Evolutionary conservation across 2,113 vertebrate genomes (phyloP), one percentile per base, ranked within the genome.

Genomic region (Crotalus viridis): DNA sequence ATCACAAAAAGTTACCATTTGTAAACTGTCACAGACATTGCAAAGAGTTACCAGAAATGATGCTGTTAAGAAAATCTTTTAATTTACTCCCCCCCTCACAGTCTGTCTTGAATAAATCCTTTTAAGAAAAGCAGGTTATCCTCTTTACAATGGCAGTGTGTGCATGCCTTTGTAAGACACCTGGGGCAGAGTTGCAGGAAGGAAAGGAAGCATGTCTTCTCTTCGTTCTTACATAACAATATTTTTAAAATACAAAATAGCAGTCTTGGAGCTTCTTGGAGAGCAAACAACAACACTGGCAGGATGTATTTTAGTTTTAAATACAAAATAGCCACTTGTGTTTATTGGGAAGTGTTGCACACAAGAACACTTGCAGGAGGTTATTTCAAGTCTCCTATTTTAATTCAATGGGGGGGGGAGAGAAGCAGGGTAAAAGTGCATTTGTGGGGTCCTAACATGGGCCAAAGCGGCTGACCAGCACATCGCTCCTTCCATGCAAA

Each of bases 181-280:
- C 0, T 5, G 6, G 13, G 69, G 5, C 5, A 17, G 15, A 33
- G 2, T 6, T 39, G 15, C n/a, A 33, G 13, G 17, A 13, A 8
- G n/a, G n/a, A 17, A 2, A 74, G 13, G 10, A 56, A 56, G 55
- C 55, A 1, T 15, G 1, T 69, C 1, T n/a, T 69, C 12, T 33
- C 28, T 33, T 69, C 4, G 33, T 33, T 10, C 28, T 33, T 13
- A 33, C 28, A 15, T 69, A 5, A 33, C n/a, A 0, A 69, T n/a
- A 15, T 6, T n/a, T 69, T 5, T 17, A 33, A 33, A 17, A 39
- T 39, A 19, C 69, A 39, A 39, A 17, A 74, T 17, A 39, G 12
- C 5, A 17, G 2, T 5, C 12, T 2, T 39, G 39, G 64, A 5
- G 28, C 4, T 69, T n/a, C 4, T 69, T 13, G 28, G 5, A 69